Evolutionary conservation across 92 coral and sea anemone genomes (phyloP).

Genomic region (Palythoa heliodiscus): DNA sequence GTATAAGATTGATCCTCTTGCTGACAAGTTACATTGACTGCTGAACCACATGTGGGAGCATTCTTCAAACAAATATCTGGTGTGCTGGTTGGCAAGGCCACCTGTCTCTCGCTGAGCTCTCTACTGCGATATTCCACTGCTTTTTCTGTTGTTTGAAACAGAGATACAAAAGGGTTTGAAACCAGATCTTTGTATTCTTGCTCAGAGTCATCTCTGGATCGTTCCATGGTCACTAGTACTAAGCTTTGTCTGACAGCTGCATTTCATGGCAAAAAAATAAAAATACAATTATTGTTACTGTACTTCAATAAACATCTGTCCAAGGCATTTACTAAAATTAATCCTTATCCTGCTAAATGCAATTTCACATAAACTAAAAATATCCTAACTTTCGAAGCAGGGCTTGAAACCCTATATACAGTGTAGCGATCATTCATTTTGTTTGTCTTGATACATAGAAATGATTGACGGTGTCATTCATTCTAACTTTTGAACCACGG

Average conservation of each 20-base stretch:
- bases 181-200: constrained; percentile 36
- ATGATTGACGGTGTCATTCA: no score
- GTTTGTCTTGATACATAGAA: no score
- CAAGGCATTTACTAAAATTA: no score
- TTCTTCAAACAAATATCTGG: constrained; percentile 31
- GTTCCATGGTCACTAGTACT: background rate
- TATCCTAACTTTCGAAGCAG: no score
- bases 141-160: constrained; percentile 69
- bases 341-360: no score
- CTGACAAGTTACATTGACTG: background rate
- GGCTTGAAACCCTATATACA: no score
- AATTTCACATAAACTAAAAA: no score
- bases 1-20: constrained; percentile 31
- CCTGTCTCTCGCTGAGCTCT: background rate
- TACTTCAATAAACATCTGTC: no score
- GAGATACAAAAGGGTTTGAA: constrained; percentile 91
- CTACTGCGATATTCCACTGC: constrained; percentile 59
- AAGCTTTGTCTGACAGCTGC: no score
- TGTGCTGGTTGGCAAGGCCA: background rate
- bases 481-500: no score
- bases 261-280: background rate
- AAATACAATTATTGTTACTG: background rate
- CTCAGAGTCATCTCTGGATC: background rate
- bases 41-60: background rate
- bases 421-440: no score